These are phyloP conservation scores for Polyommatus icarus DNA, from an alignment of 2,888 invertebrate species.

Conservation along the genomic window DNA sequence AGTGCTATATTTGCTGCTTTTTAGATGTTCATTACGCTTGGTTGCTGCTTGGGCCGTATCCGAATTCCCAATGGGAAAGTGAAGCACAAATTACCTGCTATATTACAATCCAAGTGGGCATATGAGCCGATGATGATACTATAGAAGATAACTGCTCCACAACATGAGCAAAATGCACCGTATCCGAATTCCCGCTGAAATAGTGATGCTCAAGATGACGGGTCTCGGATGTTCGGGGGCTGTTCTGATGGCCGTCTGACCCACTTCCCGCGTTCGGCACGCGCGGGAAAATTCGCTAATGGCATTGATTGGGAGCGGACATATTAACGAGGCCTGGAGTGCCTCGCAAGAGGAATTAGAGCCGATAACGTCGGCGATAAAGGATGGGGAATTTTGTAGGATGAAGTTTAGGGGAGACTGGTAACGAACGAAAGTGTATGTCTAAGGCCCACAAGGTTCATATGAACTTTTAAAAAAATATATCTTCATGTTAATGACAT, in stretches of 20 bases:
- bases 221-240: conserved; percentile 1
- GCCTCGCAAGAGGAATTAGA: conserved; percentile 15
- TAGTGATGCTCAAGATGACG: conserved; percentile 15
- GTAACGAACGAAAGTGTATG: too few species aligned
- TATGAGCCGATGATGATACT: background rate
- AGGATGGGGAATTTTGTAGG: background rate
- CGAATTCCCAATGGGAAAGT: too few species aligned
- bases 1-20: too few species aligned
- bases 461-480: too few species aligned
- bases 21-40: too few species aligned
- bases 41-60: too few species aligned
- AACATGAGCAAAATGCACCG: background rate
- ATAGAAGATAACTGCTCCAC: background rate
- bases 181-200: background rate
- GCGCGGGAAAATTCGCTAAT: conserved; percentile 43
- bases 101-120: background rate
- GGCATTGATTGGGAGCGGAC: conserved; percentile 38
- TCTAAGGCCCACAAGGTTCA: too few species aligned
- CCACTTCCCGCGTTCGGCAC: conserved; percentile 46
- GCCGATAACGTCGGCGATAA: conserved; percentile 1
- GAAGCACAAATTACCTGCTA: too few species aligned
- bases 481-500: too few species aligned
- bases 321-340: conserved; percentile 16
- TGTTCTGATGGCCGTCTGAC: conserved; percentile 37
- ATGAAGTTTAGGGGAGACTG: background rate